Base-by-base conservation (phyloP, 2,113 vertebrate genomes). In the Polyodon spathula region DNA sequence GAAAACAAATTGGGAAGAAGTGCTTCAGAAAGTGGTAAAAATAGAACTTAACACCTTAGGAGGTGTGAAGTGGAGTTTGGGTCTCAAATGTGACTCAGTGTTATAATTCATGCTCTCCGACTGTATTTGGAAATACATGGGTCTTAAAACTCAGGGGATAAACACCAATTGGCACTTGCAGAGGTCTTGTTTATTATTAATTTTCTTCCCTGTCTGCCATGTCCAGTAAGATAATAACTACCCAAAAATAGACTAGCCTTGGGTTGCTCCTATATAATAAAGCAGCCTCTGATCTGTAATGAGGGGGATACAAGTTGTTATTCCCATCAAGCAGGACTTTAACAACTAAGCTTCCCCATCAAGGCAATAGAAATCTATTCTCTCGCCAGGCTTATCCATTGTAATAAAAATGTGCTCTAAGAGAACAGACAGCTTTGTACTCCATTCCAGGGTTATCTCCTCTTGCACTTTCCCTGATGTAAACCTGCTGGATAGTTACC, bases 41-140 rank as follows among this genome's bases (percentile, higher is more conserved):
- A 71, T 71, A 53, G 74, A 84, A 87, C 86, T 73, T 78, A 75
- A 88, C 85, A 88, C 83, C 81, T 79, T 68, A 48, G 40, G 74
- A 86, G 72, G 83, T 87, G 86, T 76, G 78, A 87, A 87, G 77
- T 78, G 70, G 78, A 79, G 74, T 81, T 79, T 77, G 75, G 79
- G 78, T 75, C 65, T 71, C 40, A 39, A 15, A 17, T 41, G 51
- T 50, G 63, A 55, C 11, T 11, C 8, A 10, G 1, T 54, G 14
- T 14, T 43, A 15, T n/a, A 59, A 10, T 42, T 43, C 42, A 37
- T 57, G 40, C 57, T 54, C 66, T 73, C 56, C 66, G 64, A 71
- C 71, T 55, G 72, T 66, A 54, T 65, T 48, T 63, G 59, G 71
- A 74, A 73, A 72, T 69, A 76, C 71, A 73, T 63, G 64, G 63